Percentiles rank a stretch among this genome's conserved stretches.
Evolutionary conservation across 1,140 invertebrate genomes (phyloP).

Genomic region (Ceratina calcarata): DNA sequence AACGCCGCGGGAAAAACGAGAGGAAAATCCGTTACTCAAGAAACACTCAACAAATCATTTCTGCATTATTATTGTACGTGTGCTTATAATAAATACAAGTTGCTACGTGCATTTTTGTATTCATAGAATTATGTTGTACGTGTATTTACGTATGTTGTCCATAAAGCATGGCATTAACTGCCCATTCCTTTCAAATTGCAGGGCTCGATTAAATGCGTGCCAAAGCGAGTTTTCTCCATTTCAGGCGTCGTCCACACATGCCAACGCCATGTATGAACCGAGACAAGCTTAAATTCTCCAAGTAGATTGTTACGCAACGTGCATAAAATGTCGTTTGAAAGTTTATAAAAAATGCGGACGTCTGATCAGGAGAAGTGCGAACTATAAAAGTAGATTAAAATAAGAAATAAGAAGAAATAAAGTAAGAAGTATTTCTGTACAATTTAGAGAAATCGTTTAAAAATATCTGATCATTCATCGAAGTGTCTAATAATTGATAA

Average conservation of each 20-base stretch:
- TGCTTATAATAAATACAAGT: too few species aligned
- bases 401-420: too few species aligned
- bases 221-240: slow-evolving; percentile 19
- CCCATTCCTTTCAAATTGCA: neutral
- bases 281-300: neutral
- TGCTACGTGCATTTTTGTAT: too few species aligned
- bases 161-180: slow-evolving; percentile 17
- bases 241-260: slow-evolving; percentile 2
- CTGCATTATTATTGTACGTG: too few species aligned
- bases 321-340: neutral
- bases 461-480: too few species aligned
- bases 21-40: slow-evolving; percentile 23
- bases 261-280: neutral
- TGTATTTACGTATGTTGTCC: slow-evolving; percentile 14
- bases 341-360: neutral
- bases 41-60: too few species aligned
- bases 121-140: too few species aligned
- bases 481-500: too few species aligned
- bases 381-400: too few species aligned
- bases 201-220: neutral
- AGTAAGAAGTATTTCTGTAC: too few species aligned
- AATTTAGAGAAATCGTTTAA: too few species aligned
- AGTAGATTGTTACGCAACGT: neutral
- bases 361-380: too few species aligned
- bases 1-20: slow-evolving; percentile 28